Evolutionary conservation across 2,888 invertebrate genomes (phyloP), one percentile per base, ranked within the genome.

Genomic region (Drosophila recens): DNA sequence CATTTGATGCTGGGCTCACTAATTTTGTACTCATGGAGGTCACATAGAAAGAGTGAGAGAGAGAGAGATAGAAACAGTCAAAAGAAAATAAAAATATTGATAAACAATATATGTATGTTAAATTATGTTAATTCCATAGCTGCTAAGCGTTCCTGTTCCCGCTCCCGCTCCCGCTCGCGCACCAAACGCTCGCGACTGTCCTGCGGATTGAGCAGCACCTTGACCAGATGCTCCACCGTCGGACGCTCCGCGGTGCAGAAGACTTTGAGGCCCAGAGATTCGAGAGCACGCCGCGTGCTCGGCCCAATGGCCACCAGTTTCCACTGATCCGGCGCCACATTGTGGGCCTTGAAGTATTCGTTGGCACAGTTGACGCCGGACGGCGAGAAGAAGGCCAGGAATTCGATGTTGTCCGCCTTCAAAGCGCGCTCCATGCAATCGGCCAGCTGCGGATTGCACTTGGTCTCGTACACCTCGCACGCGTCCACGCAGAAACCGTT

Each of bases 281-380:
- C 92, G 45, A 94, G 90, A n/a, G 93, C 93, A 42, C 92, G 92
- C 65, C 94, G 93, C 1, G 94, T 95, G 45, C 94, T 94, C 4
- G 94, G 94, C 4, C 94, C 94, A 73, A 94, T 94, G 42, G 94
- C 94, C 72, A 94, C 92, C 45, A 94, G 90, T 91, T 94, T 93
- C 79, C 90, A 92, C 6, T 90, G 85, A 59, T 89, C 82, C 68
- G 91, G 75, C 15, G 85, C 53, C 2, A 92, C 72, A 46, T 90
- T 88, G 40, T 90, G 87, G 48, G 91, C 91, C 64, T 89, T 91
- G 20, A 94, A 91, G 76, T 93, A 91, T 1, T 93, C 92, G 40
- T 93, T 75, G 0, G 93, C 92, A 80, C 92, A 93, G 59, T 93
- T 93, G 0, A 94, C 92, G 20, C 94, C 94, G 5, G 94, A 94